A percentile compares a stretch with the other conserved stretches of the same genome.
phyloP scores from a whole-genome alignment of 2,888 invertebrate genomes.

The Dusona sp. region DNA sequence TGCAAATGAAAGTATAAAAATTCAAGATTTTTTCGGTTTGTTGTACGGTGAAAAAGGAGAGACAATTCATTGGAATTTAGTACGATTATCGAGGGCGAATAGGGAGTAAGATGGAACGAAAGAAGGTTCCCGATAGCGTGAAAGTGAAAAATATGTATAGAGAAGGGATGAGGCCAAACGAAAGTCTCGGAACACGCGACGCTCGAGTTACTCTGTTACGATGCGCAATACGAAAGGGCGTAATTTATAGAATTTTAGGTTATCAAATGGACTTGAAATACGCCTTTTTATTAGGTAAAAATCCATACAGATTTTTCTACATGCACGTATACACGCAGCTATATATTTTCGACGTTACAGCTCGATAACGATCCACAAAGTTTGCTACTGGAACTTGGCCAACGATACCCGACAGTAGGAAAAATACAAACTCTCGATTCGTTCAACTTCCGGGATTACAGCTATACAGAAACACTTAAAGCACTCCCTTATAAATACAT shows the following conservation, averaged over 20 bases:
- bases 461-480: slow-evolving; percentile 48
- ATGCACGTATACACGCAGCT: not conserved
- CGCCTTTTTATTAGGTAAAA: slow-evolving; percentile 9
- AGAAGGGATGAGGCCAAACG: slow-evolving; percentile 51
- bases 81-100: slow-evolving; percentile 33
- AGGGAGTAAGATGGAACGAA: slow-evolving; percentile 37
- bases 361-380: slow-evolving; percentile 61
- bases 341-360: slow-evolving; percentile 44
- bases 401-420: slow-evolving; percentile 47
- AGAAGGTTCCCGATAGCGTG: slow-evolving; percentile 57
- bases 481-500: slow-evolving; percentile 29
- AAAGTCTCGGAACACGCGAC: slow-evolving; percentile 58
- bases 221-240: slow-evolving; percentile 7
- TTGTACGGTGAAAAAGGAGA: slow-evolving; percentile 1
- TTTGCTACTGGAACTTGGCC: slow-evolving; percentile 64
- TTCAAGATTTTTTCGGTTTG: not conserved
- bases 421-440: slow-evolving; percentile 57
- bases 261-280: not conserved
- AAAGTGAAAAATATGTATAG: slow-evolving; percentile 50
- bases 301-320: slow-evolving; percentile 20
- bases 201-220: slow-evolving; percentile 44
- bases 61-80: slow-evolving; percentile 53
- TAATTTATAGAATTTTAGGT: not conserved
- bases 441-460: slow-evolving; percentile 56
- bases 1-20: not conserved